Conservation (phyloP, 2,113 vertebrate genomes). For the Pituophis catenifer region DNA sequence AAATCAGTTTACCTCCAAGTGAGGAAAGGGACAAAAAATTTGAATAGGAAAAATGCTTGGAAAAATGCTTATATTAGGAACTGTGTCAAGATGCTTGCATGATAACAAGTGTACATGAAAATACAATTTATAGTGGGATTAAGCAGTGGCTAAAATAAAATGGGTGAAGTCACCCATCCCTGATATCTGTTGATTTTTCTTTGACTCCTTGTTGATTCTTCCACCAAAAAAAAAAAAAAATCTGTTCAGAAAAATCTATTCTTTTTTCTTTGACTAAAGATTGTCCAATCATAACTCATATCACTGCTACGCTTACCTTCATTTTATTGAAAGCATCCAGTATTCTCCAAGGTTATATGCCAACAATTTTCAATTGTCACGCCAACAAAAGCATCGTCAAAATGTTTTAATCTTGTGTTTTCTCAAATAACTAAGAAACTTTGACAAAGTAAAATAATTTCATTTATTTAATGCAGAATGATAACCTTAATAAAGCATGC, state of each 20-base stretch:
- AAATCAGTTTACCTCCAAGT: background rate
- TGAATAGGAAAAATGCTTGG: background rate
- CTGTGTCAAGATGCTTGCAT: background rate
- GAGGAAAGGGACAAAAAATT: background rate
- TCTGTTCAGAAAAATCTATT: background rate
- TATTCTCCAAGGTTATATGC: background rate
- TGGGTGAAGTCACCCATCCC: too few species aligned
- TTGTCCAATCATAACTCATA: background rate
- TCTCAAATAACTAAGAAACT: slow-evolving; percentile 28
- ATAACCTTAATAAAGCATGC: slow-evolving; percentile 42
- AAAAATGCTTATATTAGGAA: background rate
- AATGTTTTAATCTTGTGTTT: slow-evolving; percentile 4
- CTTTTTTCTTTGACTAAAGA: background rate
- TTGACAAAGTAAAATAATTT: slow-evolving; percentile 44
- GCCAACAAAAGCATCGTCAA: background rate
- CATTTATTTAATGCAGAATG: slow-evolving; percentile 62
- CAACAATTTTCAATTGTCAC: background rate
- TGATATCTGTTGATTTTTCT: background rate
- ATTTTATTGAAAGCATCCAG: background rate
- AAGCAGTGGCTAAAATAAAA: background rate
- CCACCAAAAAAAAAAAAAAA: background rate
- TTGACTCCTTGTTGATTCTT: too few species aligned
- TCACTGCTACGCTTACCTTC: background rate
- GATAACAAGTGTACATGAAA: background rate
- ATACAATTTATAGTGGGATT: background rate